A percentile compares a stretch with the other conserved stretches of the same genome.
phyloP scores from a whole-genome alignment of 2,113 vertebrate genomes.

The Herpailurus yagouaroundi region DNA sequence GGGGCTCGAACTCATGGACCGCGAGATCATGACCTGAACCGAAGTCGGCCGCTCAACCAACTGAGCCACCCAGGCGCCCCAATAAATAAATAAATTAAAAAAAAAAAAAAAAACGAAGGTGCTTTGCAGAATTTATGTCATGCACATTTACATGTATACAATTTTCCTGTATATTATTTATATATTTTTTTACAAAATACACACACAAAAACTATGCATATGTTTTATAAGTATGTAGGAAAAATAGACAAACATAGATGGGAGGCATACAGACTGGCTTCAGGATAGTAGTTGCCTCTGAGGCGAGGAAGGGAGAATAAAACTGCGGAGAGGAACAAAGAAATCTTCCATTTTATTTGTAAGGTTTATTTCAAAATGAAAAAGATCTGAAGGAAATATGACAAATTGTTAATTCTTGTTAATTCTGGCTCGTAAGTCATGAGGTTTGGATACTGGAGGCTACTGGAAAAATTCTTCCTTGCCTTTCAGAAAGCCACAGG shows the following conservation, averaged over 20 bases:
- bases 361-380: not conserved
- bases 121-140: not conserved
- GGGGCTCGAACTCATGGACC: no score
- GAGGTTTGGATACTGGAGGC: not conserved
- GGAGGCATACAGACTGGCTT: not conserved
- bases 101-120: not conserved
- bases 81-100: no score
- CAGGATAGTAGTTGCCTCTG: not conserved
- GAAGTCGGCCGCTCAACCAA: no score
- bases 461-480: slow-evolving; percentile 41
- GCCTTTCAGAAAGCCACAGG: slow-evolving; percentile 17
- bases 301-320: not conserved
- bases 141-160: not conserved
- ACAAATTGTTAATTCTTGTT: not conserved
- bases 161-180: not conserved
- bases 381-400: not conserved
- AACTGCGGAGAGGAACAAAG: not conserved
- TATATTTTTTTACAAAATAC: not conserved
- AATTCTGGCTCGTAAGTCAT: not conserved
- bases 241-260: not conserved
- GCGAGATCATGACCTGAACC: no score
- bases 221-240: not conserved
- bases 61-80: no score
- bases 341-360: not conserved
- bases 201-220: not conserved